Evolutionary conservation across 1,140 invertebrate genomes (phyloP).

Genomic region (Teleogryllus occipitalis): DNA sequence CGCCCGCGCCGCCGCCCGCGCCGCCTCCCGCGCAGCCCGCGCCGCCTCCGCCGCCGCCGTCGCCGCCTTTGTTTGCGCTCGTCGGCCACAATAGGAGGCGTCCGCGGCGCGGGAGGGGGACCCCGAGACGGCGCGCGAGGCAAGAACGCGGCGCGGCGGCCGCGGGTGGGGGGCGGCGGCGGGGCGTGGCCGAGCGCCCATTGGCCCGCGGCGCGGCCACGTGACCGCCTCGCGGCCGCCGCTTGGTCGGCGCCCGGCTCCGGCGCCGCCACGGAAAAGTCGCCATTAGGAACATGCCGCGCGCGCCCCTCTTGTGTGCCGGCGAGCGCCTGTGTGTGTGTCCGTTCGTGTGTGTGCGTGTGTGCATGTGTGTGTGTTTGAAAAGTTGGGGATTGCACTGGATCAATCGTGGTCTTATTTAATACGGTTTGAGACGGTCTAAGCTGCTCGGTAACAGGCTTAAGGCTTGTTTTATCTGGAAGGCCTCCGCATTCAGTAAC

Average conservation of each 20-base stretch:
- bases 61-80: too few relatives aligned
- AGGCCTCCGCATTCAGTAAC: slow-evolving; percentile 32
- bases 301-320: not conserved
- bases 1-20: too few relatives aligned
- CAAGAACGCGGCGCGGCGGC: too few relatives aligned
- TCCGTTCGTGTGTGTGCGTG: slow-evolving; percentile 13
- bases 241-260: not conserved
- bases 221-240: slow-evolving; percentile 9
- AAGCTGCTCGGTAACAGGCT: slow-evolving; percentile 37
- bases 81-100: too few relatives aligned
- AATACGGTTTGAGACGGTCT: slow-evolving; percentile 36
- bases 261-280: not conserved
- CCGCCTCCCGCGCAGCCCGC: too few relatives aligned
- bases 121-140: too few relatives aligned
- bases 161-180: too few relatives aligned
- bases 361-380: slow-evolving; percentile 29
- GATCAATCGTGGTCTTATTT: slow-evolving; percentile 38
- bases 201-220: slow-evolving; percentile 10
- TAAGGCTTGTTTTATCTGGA: slow-evolving; percentile 37
- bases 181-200: too few relatives aligned
- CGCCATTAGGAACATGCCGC: slow-evolving; percentile 19
- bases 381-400: slow-evolving; percentile 30
- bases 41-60: too few relatives aligned
- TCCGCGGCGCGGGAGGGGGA: too few relatives aligned
- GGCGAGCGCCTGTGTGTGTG: slow-evolving; percentile 15